phyloP scores from a whole-genome alignment of 2,113 vertebrate genomes.

The Erythrocercus mccallii region DNA sequence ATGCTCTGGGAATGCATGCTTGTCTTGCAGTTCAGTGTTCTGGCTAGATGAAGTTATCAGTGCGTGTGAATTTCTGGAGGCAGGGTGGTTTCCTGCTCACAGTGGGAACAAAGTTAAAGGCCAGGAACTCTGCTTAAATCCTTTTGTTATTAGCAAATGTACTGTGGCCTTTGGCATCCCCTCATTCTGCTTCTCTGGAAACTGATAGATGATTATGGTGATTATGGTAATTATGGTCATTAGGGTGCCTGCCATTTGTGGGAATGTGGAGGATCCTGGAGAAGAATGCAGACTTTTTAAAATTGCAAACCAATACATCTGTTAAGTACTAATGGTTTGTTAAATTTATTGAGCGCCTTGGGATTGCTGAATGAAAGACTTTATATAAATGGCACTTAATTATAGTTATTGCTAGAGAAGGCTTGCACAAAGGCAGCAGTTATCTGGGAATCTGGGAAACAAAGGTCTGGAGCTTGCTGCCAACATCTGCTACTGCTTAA shows the following conservation, averaged over 20 bases:
- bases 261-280: background rate
- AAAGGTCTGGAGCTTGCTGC: background rate
- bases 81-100: background rate
- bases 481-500: slow-evolving; percentile 54
- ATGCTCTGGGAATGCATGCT: background rate
- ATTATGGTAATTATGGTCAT: background rate
- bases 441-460: slow-evolving; percentile 37
- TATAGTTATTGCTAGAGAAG: slow-evolving; percentile 26
- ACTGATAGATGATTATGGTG: background rate
- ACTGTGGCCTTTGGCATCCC: background rate
- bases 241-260: background rate
- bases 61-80: background rate
- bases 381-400: slow-evolving; percentile 29
- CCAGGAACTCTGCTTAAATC: background rate
- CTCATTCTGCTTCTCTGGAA: background rate
- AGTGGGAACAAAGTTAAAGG: background rate
- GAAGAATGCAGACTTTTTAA: background rate
- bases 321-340: slow-evolving; percentile 6
- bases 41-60: background rate
- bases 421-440: slow-evolving; percentile 12
- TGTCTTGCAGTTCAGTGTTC: background rate
- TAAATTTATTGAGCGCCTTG: slow-evolving; percentile 2
- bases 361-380: background rate
- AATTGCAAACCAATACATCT: background rate
- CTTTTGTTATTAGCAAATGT: background rate